Conservation (phyloP, 1,140 invertebrate genomes). For the Neodiprion lecontei region DNA sequence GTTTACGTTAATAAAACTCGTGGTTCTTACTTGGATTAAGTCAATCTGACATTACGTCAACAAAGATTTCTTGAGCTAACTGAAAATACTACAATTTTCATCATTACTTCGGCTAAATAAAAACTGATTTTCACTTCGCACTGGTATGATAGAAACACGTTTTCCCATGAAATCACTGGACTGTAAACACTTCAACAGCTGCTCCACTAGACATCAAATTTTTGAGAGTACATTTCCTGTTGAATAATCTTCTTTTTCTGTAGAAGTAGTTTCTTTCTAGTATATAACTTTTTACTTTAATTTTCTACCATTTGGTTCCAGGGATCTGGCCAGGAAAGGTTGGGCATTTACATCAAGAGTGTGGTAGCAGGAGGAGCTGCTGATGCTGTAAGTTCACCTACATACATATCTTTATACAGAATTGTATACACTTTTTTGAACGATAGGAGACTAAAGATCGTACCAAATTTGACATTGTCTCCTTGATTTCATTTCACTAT, state of each 20-base stretch:
- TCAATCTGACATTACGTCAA: too few relatives aligned
- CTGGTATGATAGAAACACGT: background rate
- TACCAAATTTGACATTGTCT: too few relatives aligned
- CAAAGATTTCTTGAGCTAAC: too few relatives aligned
- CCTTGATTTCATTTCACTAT: too few relatives aligned
- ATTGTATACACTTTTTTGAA: background rate
- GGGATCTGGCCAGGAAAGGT: constrained; percentile 88
- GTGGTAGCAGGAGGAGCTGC: constrained; percentile 96
- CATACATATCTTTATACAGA: background rate
- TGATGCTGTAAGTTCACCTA: constrained; percentile 74
- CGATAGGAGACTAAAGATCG: background rate
- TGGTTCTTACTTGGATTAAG: too few relatives aligned
- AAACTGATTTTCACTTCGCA: background rate
- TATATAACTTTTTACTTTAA: constrained; percentile 2
- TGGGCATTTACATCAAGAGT: constrained; percentile 98
- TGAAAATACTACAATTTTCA: too few relatives aligned
- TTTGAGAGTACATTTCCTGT: constrained; percentile 31
- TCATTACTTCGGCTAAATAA: too few relatives aligned
- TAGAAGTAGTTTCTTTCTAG: background rate
- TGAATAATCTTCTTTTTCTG: constrained; percentile 17
- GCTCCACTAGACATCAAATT: constrained; percentile 29
- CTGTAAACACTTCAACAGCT: constrained; percentile 18
- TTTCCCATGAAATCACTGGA: constrained; percentile 26
- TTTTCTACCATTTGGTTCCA: constrained; percentile 54
- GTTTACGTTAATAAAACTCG: background rate